A percentile compares a stretch with the other conserved stretches of the same genome.
Conservation (phyloP, 2,113 vertebrate genomes). For the Alouatta palliata region DNA sequence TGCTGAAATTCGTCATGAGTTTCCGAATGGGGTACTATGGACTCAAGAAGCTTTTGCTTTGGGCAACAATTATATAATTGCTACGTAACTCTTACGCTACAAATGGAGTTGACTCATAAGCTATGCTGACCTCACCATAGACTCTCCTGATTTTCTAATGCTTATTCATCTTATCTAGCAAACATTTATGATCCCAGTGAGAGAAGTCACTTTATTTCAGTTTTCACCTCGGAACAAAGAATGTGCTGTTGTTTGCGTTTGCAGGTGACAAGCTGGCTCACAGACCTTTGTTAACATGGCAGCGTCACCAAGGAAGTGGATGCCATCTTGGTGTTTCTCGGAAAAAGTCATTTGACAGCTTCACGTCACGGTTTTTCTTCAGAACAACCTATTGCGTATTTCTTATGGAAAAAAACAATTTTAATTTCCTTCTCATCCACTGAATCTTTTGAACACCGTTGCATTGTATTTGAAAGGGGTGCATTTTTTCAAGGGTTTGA, state of each 20-base stretch:
- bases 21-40: neutral
- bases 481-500: too few relatives aligned
- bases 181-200: fast-evolving
- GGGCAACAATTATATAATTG: neutral
- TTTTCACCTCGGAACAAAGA: neutral
- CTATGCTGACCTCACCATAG: too few relatives aligned
- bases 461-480: neutral
- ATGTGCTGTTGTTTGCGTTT: fast-evolving
- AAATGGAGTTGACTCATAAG: neutral
- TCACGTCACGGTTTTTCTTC: neutral
- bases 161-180: too few relatives aligned
- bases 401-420: neutral
- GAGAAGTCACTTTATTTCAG: fast-evolving
- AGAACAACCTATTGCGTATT: neutral
- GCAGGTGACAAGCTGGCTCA: neutral
- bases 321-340: neutral
- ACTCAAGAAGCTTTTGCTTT: neutral
- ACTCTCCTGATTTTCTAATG: fast-evolving
- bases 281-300: neutral
- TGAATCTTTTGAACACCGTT: neutral
- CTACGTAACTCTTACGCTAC: neutral
- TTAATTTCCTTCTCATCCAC: neutral
- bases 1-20: neutral
- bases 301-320: fast-evolving
- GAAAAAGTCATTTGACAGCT: neutral